These are phyloP conservation scores for Accipiter virgatus DNA, from an alignment of 2,113 vertebrate species.

Conservation along the genomic window DNA sequence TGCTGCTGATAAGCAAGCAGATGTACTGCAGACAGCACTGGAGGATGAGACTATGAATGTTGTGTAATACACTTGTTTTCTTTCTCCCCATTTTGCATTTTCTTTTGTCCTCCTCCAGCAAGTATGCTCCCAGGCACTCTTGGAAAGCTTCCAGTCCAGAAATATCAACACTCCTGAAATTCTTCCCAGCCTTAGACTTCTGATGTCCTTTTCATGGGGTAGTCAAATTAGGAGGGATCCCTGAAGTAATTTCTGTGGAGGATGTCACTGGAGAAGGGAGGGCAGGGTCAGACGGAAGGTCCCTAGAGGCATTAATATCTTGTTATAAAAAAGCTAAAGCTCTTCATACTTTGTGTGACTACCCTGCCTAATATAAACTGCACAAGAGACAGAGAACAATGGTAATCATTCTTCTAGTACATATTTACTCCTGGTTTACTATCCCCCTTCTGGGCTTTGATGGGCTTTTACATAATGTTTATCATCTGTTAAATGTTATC, in stretches of 20 bases:
- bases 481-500: background rate
- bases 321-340: background rate
- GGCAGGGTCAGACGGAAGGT: background rate
- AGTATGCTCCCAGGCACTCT: background rate
- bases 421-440: background rate
- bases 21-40: background rate
- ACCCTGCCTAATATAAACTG: background rate
- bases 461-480: background rate
- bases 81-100: background rate
- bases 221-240: background rate
- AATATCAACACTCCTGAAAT: background rate
- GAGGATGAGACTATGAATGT: background rate
- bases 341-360: background rate
- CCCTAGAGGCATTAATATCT: accelerated
- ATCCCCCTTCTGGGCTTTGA: background rate
- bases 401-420: background rate
- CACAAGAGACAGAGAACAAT: background rate
- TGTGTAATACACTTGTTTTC: background rate
- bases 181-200: background rate
- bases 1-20: background rate
- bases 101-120: background rate
- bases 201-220: background rate
- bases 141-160: background rate
- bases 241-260: background rate
- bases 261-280: background rate